Evolutionary conservation across 2,888 invertebrate genomes (phyloP).

Genomic region (Eupithecia abbreviata): DNA sequence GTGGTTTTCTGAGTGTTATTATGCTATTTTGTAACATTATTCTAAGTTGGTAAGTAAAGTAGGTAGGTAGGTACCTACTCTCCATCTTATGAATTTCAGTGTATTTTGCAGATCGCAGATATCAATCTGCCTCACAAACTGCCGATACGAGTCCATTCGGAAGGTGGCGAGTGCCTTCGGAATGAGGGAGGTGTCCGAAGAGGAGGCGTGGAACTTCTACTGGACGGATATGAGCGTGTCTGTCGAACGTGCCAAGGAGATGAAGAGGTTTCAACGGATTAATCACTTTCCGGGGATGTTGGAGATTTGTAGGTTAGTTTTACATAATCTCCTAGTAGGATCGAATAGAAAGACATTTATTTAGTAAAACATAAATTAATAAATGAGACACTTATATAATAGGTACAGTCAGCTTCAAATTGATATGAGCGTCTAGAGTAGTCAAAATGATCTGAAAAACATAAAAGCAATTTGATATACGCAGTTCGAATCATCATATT

Average conservation of each 20-base stretch:
- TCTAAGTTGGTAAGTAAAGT: too few species aligned
- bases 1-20: too few species aligned
- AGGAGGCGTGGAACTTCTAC: constrained; percentile 94
- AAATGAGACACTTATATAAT: too few species aligned
- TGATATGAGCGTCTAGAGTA: too few species aligned
- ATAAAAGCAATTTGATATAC: too few species aligned
- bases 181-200: constrained; percentile 90
- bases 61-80: too few species aligned
- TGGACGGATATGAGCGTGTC: constrained; percentile 96
- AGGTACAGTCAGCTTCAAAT: too few species aligned
- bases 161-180: constrained; percentile 88
- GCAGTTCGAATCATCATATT: too few species aligned
- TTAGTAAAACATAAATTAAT: too few species aligned
- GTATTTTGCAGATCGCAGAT: constrained; percentile 70
- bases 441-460: too few species aligned
- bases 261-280: constrained; percentile 96
- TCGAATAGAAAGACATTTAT: too few species aligned
- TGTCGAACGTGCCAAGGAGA: constrained; percentile 93
- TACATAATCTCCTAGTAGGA: background rate
- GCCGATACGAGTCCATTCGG: constrained; percentile 89
- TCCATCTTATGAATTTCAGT: background rate
- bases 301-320: constrained; percentile 87
- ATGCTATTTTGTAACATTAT: too few species aligned
- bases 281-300: constrained; percentile 97
- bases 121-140: constrained; percentile 87